Percentiles rank a stretch among this genome's conserved stretches.
These are phyloP conservation scores for Hippocampus comes DNA, from an alignment of 2,113 vertebrate species.

Conservation along the genomic window DNA sequence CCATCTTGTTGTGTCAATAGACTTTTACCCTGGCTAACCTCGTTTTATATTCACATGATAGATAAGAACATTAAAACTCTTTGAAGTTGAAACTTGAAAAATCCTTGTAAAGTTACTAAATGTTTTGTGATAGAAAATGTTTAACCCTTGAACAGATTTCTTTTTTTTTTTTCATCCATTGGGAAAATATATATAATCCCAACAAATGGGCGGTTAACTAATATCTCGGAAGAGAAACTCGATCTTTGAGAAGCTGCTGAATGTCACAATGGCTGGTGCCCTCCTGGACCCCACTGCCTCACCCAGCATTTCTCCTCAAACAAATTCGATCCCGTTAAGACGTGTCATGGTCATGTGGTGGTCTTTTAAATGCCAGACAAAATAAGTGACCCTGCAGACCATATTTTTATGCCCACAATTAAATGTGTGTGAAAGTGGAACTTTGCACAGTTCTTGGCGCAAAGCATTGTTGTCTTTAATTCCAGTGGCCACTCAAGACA, in stretches of 20 bases:
- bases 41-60: neutral
- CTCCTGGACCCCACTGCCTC: neutral
- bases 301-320: neutral
- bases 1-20: neutral
- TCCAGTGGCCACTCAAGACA: constrained; percentile 59
- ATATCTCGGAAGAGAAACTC: neutral
- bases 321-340: neutral
- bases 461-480: constrained; percentile 60
- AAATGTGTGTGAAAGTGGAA: neutral
- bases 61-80: neutral
- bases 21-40: neutral
- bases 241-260: neutral
- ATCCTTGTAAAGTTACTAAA: neutral
- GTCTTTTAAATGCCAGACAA: neutral
- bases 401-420: constrained; percentile 1
- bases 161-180: neutral
- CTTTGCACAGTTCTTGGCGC: constrained; percentile 7
- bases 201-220: neutral
- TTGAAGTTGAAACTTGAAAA: neutral
- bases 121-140: neutral
- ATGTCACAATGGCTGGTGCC: too few species aligned
- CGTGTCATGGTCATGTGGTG: too few species aligned
- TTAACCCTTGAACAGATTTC: neutral
- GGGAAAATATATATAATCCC: neutral
- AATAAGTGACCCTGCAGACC: neutral